Conservation (phyloP, 2,888 invertebrate species). For the Dynastes grantii region DNA sequence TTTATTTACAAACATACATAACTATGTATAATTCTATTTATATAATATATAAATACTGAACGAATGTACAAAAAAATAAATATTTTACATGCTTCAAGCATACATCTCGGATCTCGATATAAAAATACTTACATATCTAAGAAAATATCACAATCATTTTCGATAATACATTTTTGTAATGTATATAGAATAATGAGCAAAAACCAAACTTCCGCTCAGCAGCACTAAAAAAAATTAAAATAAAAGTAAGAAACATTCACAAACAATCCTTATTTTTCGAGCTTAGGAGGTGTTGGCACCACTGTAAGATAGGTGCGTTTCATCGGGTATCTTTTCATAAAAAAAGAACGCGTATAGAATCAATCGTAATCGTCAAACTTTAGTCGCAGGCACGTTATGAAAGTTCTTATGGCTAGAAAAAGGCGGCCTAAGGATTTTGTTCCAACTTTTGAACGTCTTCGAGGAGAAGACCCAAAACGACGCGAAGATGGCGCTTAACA, state of each 20-base stretch:
- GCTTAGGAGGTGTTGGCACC: conserved; percentile 29
- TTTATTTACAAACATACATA: conserved; percentile 52
- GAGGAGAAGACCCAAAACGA: conserved; percentile 66
- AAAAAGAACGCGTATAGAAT: conserved; percentile 16
- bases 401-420: conserved; percentile 58
- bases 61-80: conserved; percentile 56
- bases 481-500: conserved; percentile 63
- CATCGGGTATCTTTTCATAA: conserved; percentile 8
- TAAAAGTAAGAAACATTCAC: conserved; percentile 18
- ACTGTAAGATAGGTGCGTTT: not conserved
- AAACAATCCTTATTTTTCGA: conserved; percentile 44
- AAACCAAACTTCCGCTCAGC: not conserved
- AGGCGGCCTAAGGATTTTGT: conserved; percentile 61
- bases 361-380: conserved; percentile 54
- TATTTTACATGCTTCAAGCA: conserved; percentile 56
- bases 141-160: conserved; percentile 54
- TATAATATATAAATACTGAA: conserved; percentile 52
- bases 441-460: conserved; percentile 66
- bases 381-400: conserved; percentile 59
- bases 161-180: conserved; percentile 39
- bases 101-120: conserved; percentile 44
- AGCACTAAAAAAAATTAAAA: conserved; percentile 18
- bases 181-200: not conserved
- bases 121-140: conserved; percentile 51
- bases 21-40: conserved; percentile 44